Percentiles rank a stretch among this genome's conserved stretches.
Conservation (phyloP, 1,140 invertebrate genomes). For the Philopotamus ludificatus region DNA sequence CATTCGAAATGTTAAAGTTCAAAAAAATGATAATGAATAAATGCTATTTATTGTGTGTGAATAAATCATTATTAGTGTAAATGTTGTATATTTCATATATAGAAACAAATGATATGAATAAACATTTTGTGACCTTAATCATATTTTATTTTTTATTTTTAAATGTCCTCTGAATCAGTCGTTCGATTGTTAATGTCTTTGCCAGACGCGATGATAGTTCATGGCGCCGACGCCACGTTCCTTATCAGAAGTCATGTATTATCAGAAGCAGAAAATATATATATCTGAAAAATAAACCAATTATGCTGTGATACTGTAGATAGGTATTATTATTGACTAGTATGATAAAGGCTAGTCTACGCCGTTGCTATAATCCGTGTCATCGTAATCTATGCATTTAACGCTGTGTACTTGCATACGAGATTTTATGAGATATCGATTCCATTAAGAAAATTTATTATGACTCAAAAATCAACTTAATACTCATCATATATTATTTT, state of each 20-base stretch:
- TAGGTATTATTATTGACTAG: neutral
- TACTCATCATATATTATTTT: no score
- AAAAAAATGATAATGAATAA: conserved; percentile 18
- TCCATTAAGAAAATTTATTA: no score
- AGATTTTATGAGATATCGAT: no score
- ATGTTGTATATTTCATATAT: conserved; percentile 36
- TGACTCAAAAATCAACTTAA: no score
- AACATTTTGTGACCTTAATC: conserved; percentile 29
- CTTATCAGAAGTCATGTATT: neutral
- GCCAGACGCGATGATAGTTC: conserved; percentile 5
- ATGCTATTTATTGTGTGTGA: conserved; percentile 40
- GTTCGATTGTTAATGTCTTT: neutral
- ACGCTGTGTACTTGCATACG: no score
- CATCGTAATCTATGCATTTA: no score
- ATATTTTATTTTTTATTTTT: conserved; percentile 14
- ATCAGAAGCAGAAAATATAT: neutral
- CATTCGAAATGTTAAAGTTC: conserved; percentile 24
- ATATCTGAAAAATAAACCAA: neutral
- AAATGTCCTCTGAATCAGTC: neutral
- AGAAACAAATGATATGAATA: conserved; percentile 16
- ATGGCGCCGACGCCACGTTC: conserved; percentile 9
- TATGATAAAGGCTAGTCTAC: neutral
- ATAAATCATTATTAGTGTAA: conserved; percentile 18
- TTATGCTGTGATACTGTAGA: neutral
- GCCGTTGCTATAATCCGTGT: no score